phyloP scores from a whole-genome alignment of 2,888 invertebrate genomes.

The Hipparchia sbordonii region DNA sequence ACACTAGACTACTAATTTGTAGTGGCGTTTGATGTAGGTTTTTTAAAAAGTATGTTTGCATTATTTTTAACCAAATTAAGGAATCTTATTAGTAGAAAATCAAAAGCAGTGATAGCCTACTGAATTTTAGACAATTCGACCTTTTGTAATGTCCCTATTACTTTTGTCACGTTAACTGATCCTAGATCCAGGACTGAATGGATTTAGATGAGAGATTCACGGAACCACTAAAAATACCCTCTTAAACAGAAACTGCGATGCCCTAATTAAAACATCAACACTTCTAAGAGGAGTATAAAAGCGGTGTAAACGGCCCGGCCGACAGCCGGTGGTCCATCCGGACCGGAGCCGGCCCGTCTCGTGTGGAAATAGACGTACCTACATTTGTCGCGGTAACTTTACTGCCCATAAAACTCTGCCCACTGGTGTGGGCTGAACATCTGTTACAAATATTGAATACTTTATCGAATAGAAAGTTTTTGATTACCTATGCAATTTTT shows the following conservation, averaged over 20 bases:
- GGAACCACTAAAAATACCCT: constrained; percentile 1
- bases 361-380: constrained; percentile 31
- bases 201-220: too few relatives aligned
- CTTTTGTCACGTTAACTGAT: too few relatives aligned
- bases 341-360: constrained; percentile 33
- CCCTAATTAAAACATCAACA: constrained; percentile 12
- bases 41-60: too few relatives aligned
- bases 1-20: too few relatives aligned
- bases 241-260: constrained; percentile 2
- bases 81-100: too few relatives aligned
- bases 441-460: not conserved
- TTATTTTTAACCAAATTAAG: too few relatives aligned
- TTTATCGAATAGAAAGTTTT: constrained; percentile 8
- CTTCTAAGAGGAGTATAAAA: constrained; percentile 2
- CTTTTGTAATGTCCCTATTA: too few relatives aligned
- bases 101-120: too few relatives aligned
- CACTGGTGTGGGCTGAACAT: constrained; percentile 11
- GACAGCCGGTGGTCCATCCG: constrained; percentile 35
- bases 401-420: constrained; percentile 22
- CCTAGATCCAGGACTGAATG: too few relatives aligned
- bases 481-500: not conserved
- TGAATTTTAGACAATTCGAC: too few relatives aligned
- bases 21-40: too few relatives aligned
- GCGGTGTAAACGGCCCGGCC: not conserved
- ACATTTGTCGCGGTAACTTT: constrained; percentile 23